Conservation (phyloP, 2,797 vertebrate genomes). For the Phoxinus dragarum region DNA sequence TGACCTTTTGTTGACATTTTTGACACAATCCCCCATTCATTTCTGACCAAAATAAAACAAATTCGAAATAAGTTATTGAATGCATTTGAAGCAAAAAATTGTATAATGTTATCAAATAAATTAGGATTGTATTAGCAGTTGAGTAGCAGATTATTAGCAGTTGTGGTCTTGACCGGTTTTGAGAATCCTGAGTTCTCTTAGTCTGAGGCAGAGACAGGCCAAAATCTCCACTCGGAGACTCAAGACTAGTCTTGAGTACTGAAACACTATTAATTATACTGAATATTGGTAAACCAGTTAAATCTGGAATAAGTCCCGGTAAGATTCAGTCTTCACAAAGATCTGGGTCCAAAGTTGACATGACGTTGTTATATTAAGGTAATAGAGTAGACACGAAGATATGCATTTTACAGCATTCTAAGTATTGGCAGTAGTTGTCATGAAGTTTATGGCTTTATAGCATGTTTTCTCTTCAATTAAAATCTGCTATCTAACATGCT, state of each 20-base stretch:
- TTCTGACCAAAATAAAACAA: neutral
- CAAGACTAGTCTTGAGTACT: neutral
- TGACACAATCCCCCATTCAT: neutral
- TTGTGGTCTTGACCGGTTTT: neutral
- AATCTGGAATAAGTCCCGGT: constrained; percentile 61
- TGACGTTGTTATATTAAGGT: constrained; percentile 71
- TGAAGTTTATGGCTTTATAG: constrained; percentile 70
- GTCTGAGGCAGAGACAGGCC: neutral
- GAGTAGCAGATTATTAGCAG: neutral
- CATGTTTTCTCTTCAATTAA: constrained; percentile 69
- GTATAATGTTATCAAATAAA: neutral
- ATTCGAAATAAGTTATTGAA: neutral
- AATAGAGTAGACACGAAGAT: constrained; percentile 70
- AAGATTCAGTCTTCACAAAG: constrained; percentile 58
- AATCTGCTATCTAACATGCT: constrained; percentile 61
- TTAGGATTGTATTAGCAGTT: neutral
- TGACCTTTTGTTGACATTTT: neutral
- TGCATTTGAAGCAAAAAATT: neutral
- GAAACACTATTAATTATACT: neutral
- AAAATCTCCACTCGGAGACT: neutral
- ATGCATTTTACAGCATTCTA: constrained; percentile 60
- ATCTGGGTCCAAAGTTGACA: constrained; percentile 79
- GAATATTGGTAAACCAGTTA: constrained; percentile 53
- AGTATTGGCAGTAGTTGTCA: constrained; percentile 55
- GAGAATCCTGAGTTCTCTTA: neutral